phyloP scores from a whole-genome alignment of 2,113 vertebrate genomes.

The Nycticorax nycticorax region DNA sequence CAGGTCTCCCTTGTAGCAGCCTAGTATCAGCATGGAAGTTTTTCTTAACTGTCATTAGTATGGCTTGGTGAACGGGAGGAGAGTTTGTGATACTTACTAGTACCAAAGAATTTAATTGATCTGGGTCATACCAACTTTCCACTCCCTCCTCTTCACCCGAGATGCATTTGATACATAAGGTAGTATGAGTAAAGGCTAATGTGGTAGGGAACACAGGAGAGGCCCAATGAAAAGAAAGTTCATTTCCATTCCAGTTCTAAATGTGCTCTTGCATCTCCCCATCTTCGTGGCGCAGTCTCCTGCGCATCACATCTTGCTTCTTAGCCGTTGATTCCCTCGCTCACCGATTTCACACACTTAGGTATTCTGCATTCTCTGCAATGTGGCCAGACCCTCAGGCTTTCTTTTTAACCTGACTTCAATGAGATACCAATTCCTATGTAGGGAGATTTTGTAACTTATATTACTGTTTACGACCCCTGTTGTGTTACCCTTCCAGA shows the following conservation, averaged over 20 bases:
- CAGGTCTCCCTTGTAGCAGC: background rate
- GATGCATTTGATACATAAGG: background rate
- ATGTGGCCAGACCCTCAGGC: background rate
- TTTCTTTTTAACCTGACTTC: background rate
- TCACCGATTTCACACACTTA: background rate
- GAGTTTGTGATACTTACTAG: background rate
- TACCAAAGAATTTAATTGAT: background rate
- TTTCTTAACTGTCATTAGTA: background rate
- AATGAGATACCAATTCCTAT: fast-evolving
- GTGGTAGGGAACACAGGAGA: background rate
- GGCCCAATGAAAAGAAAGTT: background rate
- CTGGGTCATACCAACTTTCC: background rate
- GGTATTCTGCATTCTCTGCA: background rate
- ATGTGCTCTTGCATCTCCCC: background rate
- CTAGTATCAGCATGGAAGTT: background rate
- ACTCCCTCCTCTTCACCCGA: background rate
- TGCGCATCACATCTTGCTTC: background rate
- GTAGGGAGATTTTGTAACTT: background rate
- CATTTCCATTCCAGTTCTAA: background rate
- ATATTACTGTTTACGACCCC: background rate
- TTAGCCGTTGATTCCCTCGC: fast-evolving
- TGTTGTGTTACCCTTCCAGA: background rate
- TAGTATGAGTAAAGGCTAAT: background rate
- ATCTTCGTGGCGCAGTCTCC: background rate
- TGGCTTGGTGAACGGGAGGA: background rate